phyloP scores from a whole-genome alignment of 2,797 vertebrate species.

The Phyllotis vaccarum region DNA sequence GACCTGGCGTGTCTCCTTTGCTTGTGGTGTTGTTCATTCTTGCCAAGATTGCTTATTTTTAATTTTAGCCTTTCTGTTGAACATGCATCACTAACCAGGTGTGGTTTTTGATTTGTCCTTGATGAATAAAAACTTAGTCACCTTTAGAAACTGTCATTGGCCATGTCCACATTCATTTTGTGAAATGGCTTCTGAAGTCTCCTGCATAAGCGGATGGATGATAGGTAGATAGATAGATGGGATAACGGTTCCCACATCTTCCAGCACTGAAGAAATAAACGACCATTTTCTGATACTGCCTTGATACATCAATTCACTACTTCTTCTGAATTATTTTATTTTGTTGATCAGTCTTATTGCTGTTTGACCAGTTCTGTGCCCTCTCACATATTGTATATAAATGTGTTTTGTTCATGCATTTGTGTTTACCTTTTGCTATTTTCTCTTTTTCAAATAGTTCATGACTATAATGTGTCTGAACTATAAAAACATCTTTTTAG shows the following conservation, averaged over 20 bases:
- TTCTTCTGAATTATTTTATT: conserved; percentile 37
- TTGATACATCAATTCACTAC: conserved; percentile 5
- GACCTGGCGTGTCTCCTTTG: neutral
- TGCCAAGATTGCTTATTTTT: neutral
- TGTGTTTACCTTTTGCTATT: conserved; percentile 18
- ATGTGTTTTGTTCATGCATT: neutral
- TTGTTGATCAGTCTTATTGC: neutral
- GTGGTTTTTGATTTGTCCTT: conserved; percentile 42
- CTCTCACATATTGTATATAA: neutral
- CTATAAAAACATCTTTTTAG: conserved; percentile 21
- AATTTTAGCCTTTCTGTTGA: neutral
- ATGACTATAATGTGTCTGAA: neutral
- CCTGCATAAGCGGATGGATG: neutral
- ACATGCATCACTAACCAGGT: neutral
- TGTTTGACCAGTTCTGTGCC: neutral
- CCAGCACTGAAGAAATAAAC: neutral
- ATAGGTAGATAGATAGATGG: neutral
- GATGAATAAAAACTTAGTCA: neutral
- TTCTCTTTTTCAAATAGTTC: conserved; percentile 29
- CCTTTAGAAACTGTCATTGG: neutral
- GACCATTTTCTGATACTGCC: neutral
- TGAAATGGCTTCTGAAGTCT: neutral
- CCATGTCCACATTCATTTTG: conserved; percentile 5
- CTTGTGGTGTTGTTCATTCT: neutral
- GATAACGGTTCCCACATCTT: conserved; percentile 7